Conservation (phyloP, 2,797 vertebrate species). For the Microchirus variegatus region DNA sequence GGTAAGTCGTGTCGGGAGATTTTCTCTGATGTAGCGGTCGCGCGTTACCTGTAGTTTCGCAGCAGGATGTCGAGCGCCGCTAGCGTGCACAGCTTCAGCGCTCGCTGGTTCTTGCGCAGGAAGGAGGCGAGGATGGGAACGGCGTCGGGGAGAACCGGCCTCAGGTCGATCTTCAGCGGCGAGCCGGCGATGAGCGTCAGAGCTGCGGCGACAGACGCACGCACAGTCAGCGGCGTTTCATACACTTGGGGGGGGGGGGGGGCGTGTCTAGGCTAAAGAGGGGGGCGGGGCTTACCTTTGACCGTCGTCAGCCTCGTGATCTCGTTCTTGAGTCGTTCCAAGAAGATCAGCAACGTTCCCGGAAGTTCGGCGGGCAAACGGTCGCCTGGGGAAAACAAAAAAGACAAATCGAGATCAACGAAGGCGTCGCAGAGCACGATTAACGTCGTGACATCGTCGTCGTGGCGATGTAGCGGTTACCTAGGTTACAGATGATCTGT, state of each 20-base stretch:
- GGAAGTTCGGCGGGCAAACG: constrained; percentile 91
- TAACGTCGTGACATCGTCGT: neutral
- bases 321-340: constrained; percentile 98
- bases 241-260: too few species aligned
- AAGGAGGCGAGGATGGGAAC: constrained; percentile 98
- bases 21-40: neutral
- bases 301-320: constrained; percentile 97
- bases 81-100: constrained; percentile 95
- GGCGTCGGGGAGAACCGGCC: constrained; percentile 93
- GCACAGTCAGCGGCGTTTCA: neutral
- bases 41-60: constrained; percentile 78
- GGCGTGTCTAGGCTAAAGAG: neutral
- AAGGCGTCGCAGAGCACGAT: neutral
- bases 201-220: constrained; percentile 61
- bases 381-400: constrained; percentile 80
- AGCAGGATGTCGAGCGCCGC: constrained; percentile 96
- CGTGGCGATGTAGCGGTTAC: constrained; percentile 74
- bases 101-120: constrained; percentile 96
- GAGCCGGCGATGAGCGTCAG: constrained; percentile 96
- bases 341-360: constrained; percentile 95
- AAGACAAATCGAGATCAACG: neutral
- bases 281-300: constrained; percentile 72
- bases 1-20: too few species aligned
- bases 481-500: constrained; percentile 98
- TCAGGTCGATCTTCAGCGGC: constrained; percentile 92